Percentiles rank a stretch among this genome's conserved stretches.
Conservation (phyloP, 2,888 invertebrate species). For the Podotricha telesiphe region DNA sequence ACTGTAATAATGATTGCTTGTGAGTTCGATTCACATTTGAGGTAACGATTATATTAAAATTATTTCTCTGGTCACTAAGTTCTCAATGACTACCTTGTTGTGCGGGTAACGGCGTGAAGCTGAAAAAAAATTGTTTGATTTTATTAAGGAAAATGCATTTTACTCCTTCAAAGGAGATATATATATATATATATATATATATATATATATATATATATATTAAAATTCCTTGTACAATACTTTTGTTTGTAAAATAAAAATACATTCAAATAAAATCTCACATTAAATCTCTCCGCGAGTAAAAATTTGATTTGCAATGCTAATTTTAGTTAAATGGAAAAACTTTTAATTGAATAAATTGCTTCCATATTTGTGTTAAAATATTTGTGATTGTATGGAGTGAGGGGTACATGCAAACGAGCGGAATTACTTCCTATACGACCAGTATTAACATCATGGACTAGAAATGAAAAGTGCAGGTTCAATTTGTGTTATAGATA, state of each 20-base stretch:
- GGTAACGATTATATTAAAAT: too few species aligned
- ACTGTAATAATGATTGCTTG: too few species aligned
- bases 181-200: too few species aligned
- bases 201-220: too few species aligned
- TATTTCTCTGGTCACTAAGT: too few species aligned
- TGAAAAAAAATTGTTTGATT: too few species aligned
- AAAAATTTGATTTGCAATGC: constrained; percentile 36
- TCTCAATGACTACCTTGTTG: too few species aligned
- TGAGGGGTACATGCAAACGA: neutral
- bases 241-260: neutral
- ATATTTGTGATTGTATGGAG: constrained; percentile 4
- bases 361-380: constrained; percentile 25
- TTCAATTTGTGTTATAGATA: neutral
- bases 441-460: neutral
- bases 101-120: too few species aligned
- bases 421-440: neutral
- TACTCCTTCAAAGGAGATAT: too few species aligned
- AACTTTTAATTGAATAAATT: constrained; percentile 40
- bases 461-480: neutral
- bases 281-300: constrained; percentile 16
- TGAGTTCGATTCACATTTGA: too few species aligned
- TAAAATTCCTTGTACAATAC: too few species aligned
- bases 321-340: constrained; percentile 33
- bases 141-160: too few species aligned
- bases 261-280: constrained; percentile 20